Evolutionary conservation across 2,113 vertebrate genomes (phyloP), one percentile per base, ranked within the genome.

Genomic region (Cyanoliseus patagonus): DNA sequence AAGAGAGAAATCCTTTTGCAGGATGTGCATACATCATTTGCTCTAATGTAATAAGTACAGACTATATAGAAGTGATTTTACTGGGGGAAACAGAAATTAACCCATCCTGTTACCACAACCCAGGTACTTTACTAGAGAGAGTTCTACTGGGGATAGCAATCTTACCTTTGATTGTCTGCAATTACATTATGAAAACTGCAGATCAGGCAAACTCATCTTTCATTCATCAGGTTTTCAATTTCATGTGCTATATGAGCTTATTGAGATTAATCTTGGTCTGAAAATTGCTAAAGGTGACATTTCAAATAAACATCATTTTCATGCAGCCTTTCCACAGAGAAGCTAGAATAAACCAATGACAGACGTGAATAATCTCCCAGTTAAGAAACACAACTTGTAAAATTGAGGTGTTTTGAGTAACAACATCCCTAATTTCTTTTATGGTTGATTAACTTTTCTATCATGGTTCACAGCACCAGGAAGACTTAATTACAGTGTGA

Each of bases 281-380:
- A 93, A 73, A 90, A 79, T 96, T 92, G 82, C 57, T 74, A 83
- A 81, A 92, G 93, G 59, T 96, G 96, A 73, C 72, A 85, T 95
- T 97, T 97, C 81, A 85, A 94, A 95, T 59, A 94, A 94, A 82
- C 59, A 35, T 35, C n/a, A 41, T 46, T 89, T 92, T 95, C 77
- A 66, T 68, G 76, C 94, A 86, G 63, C 13, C 47, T 33, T 82
- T 37, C 79, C 53, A 39, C 69, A 69, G 62, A 30, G 15, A n/a
- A 67, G 27, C 41, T 70, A 42, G 47, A 92, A 88, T 63, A 85
- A 79, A n/a, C 81, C 68, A 57, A 28, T 35, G 72, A 31, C 62
- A 53, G 61, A 51, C 14, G 16, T 41, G 79, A 94, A 70, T 82
- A 92, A 93, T 88, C 76, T 95, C 74, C 70, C 64, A 57, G 87